Evolutionary conservation across 2,797 vertebrate species (phyloP).

Genomic region (Zalophus californianus): DNA sequence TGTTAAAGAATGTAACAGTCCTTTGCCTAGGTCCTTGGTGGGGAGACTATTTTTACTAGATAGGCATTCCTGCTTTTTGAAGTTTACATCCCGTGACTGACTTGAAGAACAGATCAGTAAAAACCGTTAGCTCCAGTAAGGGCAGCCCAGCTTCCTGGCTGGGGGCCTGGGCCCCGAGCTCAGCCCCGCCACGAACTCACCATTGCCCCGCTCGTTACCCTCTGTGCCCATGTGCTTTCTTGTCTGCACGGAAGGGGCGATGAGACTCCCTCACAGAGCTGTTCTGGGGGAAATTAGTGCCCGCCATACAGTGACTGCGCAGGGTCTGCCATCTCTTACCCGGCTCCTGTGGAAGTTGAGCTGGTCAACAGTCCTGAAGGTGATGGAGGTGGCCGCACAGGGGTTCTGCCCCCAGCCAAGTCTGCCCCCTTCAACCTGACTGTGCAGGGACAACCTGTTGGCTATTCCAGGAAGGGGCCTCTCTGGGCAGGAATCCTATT

Average conservation of each 20-base stretch:
- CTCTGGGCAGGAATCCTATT: not conserved
- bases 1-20: too few relatives aligned
- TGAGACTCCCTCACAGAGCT: not conserved
- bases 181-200: too few relatives aligned
- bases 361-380: not conserved
- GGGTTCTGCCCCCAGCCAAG: not conserved
- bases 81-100: not conserved
- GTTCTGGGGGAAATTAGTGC: not conserved
- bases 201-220: rapidly evolving
- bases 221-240: not conserved
- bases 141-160: too few relatives aligned
- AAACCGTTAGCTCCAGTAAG: not conserved
- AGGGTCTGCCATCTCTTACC: not conserved
- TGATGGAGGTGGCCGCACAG: not conserved
- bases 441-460: not conserved
- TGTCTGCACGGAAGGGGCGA: not conserved
- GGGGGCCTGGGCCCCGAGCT: not conserved
- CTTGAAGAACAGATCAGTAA: not conserved
- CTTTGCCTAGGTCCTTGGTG: not conserved
- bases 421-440: not conserved
- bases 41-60: too few relatives aligned
- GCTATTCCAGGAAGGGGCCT: not conserved
- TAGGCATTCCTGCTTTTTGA: not conserved
- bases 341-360: not conserved
- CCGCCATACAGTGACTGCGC: rapidly evolving